Conservation (phyloP, 2,113 vertebrate genomes). For the Eublepharis macularius region DNA sequence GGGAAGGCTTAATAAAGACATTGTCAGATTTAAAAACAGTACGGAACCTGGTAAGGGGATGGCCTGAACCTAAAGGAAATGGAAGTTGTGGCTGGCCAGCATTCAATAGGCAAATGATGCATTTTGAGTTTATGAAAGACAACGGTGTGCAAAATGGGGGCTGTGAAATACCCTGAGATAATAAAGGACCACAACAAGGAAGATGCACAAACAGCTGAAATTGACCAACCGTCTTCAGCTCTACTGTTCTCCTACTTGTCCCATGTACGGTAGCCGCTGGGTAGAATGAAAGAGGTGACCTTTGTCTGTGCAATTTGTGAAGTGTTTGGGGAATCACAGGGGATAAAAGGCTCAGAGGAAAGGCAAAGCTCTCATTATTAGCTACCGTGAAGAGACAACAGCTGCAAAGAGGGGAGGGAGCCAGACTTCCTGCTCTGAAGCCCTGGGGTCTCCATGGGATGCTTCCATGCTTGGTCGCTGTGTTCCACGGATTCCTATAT, state of each 20-base stretch:
- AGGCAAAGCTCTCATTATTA: constrained; percentile 40
- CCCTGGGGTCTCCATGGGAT: constrained; percentile 8
- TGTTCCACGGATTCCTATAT: neutral
- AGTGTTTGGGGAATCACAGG: constrained; percentile 41
- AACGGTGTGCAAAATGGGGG: neutral
- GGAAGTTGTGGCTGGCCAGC: no score
- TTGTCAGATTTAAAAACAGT: constrained; percentile 7
- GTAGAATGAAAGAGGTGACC: constrained; percentile 26
- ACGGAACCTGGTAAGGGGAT: constrained; percentile 9
- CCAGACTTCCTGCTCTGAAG: constrained; percentile 33
- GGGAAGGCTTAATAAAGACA: constrained; percentile 40
- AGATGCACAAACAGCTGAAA: neutral
- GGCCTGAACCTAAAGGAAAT: fast-evolving
- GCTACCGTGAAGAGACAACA: constrained; percentile 52
- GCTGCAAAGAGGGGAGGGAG: constrained; percentile 40
- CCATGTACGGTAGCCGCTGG: neutral
- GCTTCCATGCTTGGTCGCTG: neutral
- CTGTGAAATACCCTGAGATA: neutral
- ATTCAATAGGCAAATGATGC: neutral
- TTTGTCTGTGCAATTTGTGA: constrained; percentile 31
- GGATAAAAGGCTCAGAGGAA: constrained; percentile 40
- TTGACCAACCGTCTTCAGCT: constrained; percentile 35
- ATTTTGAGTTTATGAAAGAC: neutral
- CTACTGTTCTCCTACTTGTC: constrained; percentile 17
- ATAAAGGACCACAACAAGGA: neutral